Evolutionary conservation across 23 tunicate genomes (phyloP).

Genomic region (Ciona savignyi): DNA sequence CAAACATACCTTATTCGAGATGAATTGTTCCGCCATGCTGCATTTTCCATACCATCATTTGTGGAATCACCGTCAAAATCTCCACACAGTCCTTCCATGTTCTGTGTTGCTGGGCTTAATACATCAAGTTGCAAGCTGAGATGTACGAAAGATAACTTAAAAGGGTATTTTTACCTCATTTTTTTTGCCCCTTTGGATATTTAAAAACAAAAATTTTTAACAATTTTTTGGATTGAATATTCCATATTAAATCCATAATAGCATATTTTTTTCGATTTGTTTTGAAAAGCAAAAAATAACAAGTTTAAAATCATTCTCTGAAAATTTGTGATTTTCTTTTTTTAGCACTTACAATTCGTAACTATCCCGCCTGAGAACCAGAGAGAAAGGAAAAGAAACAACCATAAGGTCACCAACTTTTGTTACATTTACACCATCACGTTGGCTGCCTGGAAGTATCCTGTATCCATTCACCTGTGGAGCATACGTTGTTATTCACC

Average conservation of each 20-base stretch:
- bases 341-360: slow-evolving; percentile 11
- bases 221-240: too few species aligned
- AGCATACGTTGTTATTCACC: too few species aligned
- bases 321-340: not conserved
- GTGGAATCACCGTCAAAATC: slow-evolving; percentile 24
- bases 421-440: slow-evolving; percentile 13
- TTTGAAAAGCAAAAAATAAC: not conserved
- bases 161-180: too few species aligned
- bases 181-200: too few species aligned
- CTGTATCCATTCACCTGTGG: slow-evolving; percentile 2
- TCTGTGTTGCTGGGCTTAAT: slow-evolving; percentile 5
- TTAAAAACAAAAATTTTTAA: too few species aligned
- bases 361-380: slow-evolving; percentile 45
- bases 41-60: slow-evolving; percentile 12
- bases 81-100: slow-evolving; percentile 60
- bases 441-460: not conserved
- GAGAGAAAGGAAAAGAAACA: slow-evolving; percentile 19
- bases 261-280: not conserved
- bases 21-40: too few species aligned
- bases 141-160: not conserved
- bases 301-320: not conserved
- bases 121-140: slow-evolving; percentile 42
- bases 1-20: too few species aligned
- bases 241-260: too few species aligned
- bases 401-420: slow-evolving; percentile 24